Evolutionary conservation across 2,797 vertebrate genomes (phyloP).

Genomic region (Prionace glauca): DNA sequence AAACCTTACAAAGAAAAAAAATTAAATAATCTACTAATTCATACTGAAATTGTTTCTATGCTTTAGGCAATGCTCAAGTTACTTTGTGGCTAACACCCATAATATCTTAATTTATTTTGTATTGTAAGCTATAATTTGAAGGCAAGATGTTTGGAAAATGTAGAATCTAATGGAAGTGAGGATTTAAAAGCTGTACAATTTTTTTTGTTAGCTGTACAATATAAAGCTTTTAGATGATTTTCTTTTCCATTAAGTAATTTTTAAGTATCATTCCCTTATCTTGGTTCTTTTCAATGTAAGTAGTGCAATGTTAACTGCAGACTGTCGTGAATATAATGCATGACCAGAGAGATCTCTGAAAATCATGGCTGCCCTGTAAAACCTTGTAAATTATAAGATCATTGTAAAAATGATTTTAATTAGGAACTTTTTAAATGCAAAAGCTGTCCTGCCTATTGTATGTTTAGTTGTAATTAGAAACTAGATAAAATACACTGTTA

Average conservation of each 20-base stretch:
- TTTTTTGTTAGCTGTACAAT: background rate
- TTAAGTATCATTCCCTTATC: background rate
- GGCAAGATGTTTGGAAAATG: background rate
- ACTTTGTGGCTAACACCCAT: background rate
- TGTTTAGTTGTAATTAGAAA: background rate
- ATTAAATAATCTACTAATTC: background rate
- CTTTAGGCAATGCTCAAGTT: background rate
- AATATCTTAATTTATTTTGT: background rate
- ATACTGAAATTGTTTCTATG: background rate
- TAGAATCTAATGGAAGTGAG: background rate
- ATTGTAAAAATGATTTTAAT: background rate
- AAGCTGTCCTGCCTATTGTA: background rate
- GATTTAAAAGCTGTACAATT: background rate
- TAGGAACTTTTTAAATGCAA: background rate
- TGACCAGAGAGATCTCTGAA: background rate
- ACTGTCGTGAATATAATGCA: background rate
- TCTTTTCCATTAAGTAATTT: background rate
- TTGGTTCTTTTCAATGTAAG: background rate
- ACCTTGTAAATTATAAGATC: background rate
- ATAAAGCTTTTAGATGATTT: background rate
- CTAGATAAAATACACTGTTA: background rate
- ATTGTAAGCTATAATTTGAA: slow-evolving; percentile 4
- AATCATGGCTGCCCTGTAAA: no score
- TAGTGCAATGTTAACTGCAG: background rate
- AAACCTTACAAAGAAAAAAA: background rate